Evolutionary conservation across 1,140 invertebrate species (phyloP).

Genomic region (Cherax quadricarinatus): DNA sequence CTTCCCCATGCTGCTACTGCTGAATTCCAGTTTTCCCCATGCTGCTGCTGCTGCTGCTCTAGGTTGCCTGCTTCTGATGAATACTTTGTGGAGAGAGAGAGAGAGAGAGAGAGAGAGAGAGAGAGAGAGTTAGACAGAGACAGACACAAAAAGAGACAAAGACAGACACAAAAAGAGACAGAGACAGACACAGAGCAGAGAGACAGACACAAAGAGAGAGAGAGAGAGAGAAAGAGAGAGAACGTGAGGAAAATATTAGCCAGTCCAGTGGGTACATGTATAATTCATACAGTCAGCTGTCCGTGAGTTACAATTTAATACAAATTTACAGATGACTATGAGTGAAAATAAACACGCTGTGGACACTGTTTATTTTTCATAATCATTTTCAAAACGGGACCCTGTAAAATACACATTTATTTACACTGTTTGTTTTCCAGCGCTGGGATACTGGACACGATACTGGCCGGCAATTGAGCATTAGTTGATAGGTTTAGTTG

Average conservation of each 20-base stretch:
- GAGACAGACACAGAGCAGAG: not conserved
- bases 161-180: no score
- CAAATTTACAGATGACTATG: conserved; percentile 35
- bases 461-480: not conserved
- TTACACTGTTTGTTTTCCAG: conserved; percentile 18
- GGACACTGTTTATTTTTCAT: conserved; percentile 43
- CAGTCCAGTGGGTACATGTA: not conserved
- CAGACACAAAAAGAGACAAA: not conserved
- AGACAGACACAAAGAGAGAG: not conserved
- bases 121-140: not conserved
- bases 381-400: conserved; percentile 36
- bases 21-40: no score
- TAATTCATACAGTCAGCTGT: conserved; percentile 23
- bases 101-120: conserved; percentile 16
- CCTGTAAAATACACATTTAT: conserved; percentile 42
- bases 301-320: conserved; percentile 33
- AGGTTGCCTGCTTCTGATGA: no score
- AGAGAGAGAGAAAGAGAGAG: not conserved
- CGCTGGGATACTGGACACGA: not conserved
- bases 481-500: conserved; percentile 11
- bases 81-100: no score
- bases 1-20: not conserved
- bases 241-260: not conserved
- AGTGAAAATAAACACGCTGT: conserved; percentile 48
- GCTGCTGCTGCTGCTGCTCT: no score